Conservation (phyloP, 2,113 vertebrate genomes). For the Aramus guarauna region DNA sequence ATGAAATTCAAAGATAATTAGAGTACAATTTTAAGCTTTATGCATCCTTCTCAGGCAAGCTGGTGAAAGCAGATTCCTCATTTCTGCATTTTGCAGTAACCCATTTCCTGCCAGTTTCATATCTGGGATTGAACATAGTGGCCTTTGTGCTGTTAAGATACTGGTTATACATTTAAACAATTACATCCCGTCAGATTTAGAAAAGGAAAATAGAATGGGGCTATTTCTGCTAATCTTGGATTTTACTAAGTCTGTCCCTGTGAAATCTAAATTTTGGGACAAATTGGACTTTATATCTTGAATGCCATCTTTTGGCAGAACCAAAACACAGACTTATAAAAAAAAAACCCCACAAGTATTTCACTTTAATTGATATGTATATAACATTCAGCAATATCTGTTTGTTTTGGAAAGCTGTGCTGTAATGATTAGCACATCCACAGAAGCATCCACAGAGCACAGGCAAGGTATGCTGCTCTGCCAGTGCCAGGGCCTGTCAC, state of each 20-base stretch:
- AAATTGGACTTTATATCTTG: background rate
- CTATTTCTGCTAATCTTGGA: background rate
- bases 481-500: background rate
- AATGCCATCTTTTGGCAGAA: background rate
- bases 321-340: background rate
- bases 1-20: background rate
- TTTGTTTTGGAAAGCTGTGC: background rate
- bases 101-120: background rate
- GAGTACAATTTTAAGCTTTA: background rate
- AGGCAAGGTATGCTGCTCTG: background rate
- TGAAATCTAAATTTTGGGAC: background rate
- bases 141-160: background rate
- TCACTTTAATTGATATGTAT: background rate
- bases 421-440: background rate
- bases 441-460: background rate
- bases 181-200: background rate
- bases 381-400: background rate
- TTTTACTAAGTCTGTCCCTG: background rate
- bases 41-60: background rate
- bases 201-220: background rate
- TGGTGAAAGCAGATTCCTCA: background rate
- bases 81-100: background rate
- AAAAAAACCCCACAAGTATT: background rate
- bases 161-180: background rate
- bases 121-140: background rate